phyloP scores from a whole-genome alignment of 2,113 vertebrate species.

The Hypocryptadius cinnamomeus region DNA sequence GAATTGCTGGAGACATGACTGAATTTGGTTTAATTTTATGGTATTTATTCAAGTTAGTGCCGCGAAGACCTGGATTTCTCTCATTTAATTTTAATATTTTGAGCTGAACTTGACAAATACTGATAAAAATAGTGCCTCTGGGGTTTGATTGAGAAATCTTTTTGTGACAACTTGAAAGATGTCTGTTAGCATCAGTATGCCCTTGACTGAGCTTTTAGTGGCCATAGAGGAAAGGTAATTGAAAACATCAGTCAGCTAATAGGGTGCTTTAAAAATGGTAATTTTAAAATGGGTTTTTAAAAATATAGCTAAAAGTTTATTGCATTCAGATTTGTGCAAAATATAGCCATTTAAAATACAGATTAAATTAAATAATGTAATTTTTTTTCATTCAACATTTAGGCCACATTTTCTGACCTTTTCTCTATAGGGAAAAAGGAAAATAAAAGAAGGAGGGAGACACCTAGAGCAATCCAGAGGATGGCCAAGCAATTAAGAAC shows the following conservation, averaged over 20 bases:
- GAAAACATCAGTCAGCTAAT: constrained; percentile 3
- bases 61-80: constrained; percentile 21
- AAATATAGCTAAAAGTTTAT: background rate
- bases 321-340: background rate
- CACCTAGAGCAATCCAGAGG: background rate
- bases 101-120: constrained; percentile 32
- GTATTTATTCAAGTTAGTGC: constrained; percentile 42
- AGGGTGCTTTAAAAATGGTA: background rate
- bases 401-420: background rate
- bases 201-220: constrained; percentile 8
- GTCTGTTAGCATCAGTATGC: background rate
- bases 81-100: constrained; percentile 48
- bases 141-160: background rate
- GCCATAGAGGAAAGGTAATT: constrained; percentile 1
- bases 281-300: background rate
- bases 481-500: background rate
- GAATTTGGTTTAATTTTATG: constrained; percentile 47
- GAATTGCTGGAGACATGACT: constrained; percentile 14
- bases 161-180: constrained; percentile 4
- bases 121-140: constrained; percentile 33
- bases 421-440: background rate
- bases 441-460: background rate
- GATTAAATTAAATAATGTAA: background rate
- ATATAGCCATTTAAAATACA: background rate
- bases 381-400: background rate